Evolutionary conservation across 2,888 invertebrate genomes (phyloP).

Genomic region (Stegana nigrithorax): DNA sequence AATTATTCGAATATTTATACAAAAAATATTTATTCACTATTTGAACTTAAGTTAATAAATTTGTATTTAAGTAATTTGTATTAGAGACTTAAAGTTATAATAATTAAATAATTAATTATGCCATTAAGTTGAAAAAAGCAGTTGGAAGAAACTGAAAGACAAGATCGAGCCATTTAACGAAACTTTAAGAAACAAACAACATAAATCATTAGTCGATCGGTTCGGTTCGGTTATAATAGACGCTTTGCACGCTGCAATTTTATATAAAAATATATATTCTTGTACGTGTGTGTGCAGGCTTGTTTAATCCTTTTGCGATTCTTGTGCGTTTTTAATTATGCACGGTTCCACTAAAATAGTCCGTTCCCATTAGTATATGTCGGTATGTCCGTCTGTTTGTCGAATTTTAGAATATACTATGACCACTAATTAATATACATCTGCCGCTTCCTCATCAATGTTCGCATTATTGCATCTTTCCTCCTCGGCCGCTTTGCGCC

Average conservation of each 20-base stretch:
- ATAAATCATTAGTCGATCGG: neutral
- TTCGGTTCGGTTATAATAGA: conserved; percentile 36
- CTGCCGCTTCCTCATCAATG: conserved; percentile 45
- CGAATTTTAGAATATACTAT: neutral
- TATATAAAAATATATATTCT: conserved; percentile 2
- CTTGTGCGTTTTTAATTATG: conserved; percentile 30
- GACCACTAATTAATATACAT: conserved; percentile 32
- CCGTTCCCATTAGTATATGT: conserved; percentile 33
- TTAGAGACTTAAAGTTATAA: conserved; percentile 45
- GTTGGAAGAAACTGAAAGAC: conserved; percentile 53
- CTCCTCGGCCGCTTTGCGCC: conserved; percentile 54
- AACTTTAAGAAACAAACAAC: neutral
- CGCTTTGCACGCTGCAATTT: conserved; percentile 19
- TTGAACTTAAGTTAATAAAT: conserved; percentile 44
- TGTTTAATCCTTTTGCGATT: conserved; percentile 9
- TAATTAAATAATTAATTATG: conserved; percentile 42
- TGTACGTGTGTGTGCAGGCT: conserved; percentile 1
- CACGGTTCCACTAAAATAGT: conserved; percentile 40
- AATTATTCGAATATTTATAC: conserved; percentile 49
- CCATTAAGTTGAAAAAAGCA: conserved; percentile 45
- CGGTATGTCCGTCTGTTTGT: conserved; percentile 45
- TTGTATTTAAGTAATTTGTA: conserved; percentile 53
- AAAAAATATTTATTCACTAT: conserved; percentile 50
- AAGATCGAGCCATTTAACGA: conserved; percentile 39
- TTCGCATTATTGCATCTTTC: conserved; percentile 4